Conservation (phyloP, 2,113 vertebrate genomes). For the Globicephala melas region DNA sequence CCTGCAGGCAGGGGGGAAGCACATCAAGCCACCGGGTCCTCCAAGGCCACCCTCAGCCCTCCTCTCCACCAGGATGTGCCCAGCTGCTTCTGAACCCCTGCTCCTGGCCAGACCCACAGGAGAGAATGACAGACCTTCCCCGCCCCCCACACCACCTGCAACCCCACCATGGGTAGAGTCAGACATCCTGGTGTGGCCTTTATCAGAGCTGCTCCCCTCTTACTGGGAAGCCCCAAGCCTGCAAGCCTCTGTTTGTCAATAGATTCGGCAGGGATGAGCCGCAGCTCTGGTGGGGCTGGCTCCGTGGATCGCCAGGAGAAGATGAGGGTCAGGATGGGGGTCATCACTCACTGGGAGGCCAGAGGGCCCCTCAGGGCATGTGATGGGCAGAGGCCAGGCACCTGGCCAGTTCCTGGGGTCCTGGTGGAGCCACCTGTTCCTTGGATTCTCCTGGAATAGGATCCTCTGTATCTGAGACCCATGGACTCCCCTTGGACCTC, state of each 20-base stretch:
- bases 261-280: not conserved
- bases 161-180: not conserved
- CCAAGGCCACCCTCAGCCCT: not conserved
- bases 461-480: not conserved
- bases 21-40: not conserved
- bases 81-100: not conserved
- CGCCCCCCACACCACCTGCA: fast-evolving
- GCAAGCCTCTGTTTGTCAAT: not conserved
- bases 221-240: not conserved
- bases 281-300: not conserved
- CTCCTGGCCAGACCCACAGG: not conserved
- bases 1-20: not conserved
- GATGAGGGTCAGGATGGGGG: not conserved
- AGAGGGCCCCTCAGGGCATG: not conserved
- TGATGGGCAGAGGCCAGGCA: not conserved
- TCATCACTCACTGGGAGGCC: not conserved
- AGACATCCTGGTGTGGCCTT: not conserved
- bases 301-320: not conserved
- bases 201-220: not conserved
- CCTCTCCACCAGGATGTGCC: not conserved
- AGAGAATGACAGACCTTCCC: not conserved
- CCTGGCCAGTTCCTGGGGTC: not conserved
- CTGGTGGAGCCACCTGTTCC: not conserved
- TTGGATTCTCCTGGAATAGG: not conserved
- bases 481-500: not conserved